Percentiles rank a stretch among this genome's conserved stretches.
These are phyloP conservation scores for Merodon equestris DNA, from an alignment of 2,888 invertebrate species.

Conservation along the genomic window DNA sequence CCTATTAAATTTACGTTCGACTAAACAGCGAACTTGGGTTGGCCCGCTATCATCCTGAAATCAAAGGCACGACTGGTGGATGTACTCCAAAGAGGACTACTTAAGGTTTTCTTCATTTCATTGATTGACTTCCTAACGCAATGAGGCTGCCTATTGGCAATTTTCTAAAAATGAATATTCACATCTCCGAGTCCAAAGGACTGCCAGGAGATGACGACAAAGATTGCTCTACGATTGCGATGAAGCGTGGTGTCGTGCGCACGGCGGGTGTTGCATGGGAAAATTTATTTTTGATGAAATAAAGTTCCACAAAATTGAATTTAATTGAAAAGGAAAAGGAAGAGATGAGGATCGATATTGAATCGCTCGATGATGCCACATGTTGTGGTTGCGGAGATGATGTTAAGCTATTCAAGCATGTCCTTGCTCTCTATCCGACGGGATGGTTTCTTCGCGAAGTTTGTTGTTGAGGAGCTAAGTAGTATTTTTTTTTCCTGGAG, in stretches of 20 bases:
- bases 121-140: constrained; percentile 27
- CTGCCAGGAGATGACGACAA: neutral
- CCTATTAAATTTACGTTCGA: constrained; percentile 30
- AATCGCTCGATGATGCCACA: constrained; percentile 1
- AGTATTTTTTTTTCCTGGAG: too few relatives aligned
- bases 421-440: too few relatives aligned
- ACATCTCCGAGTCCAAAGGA: neutral
- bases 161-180: constrained; percentile 24
- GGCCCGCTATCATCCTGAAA: too few relatives aligned
- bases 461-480: too few relatives aligned
- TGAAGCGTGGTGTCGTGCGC: neutral
- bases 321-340: constrained; percentile 7
- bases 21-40: constrained; percentile 27
- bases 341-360: neutral
- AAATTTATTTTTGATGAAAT: constrained; percentile 27
- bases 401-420: constrained; percentile 7
- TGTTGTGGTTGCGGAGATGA: neutral
- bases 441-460: too few relatives aligned
- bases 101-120: neutral
- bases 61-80: neutral
- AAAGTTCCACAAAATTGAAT: constrained; percentile 42
- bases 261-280: neutral
- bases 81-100: constrained; percentile 8
- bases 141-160: constrained; percentile 17
- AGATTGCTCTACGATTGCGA: neutral